Evolutionary conservation across 2,888 invertebrate species (phyloP).

Genomic region (Xylocampa areola): DNA sequence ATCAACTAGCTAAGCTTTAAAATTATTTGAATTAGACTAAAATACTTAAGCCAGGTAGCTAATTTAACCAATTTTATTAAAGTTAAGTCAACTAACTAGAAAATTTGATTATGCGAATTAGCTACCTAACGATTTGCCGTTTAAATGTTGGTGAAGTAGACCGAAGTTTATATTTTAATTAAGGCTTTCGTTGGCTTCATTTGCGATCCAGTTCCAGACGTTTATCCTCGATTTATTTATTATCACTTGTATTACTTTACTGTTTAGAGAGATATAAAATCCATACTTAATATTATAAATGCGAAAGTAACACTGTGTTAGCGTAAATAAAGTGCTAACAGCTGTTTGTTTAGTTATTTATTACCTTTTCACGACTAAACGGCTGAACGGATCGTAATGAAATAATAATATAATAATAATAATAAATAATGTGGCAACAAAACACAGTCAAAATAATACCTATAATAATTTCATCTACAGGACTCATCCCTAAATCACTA

Average conservation of each 20-base stretch:
- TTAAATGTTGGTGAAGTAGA: constrained; percentile 15
- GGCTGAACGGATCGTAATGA: too few species aligned
- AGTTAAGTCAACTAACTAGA: constrained; percentile 10
- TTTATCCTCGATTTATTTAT: constrained; percentile 16
- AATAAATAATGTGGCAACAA: too few species aligned
- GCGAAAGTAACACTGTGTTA: too few species aligned
- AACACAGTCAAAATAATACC: too few species aligned
- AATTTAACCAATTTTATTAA: constrained; percentile 19
- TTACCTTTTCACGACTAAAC: too few species aligned
- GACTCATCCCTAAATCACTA: too few species aligned
- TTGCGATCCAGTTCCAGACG: constrained; percentile 16
- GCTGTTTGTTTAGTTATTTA: too few species aligned
- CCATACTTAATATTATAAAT: too few species aligned
- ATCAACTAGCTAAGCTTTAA: too few species aligned
- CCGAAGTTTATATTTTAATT: constrained; percentile 30
- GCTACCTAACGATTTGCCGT: constrained; percentile 6
- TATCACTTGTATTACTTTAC: constrained; percentile 11
- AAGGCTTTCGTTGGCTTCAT: constrained; percentile 17
- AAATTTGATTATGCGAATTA: constrained; percentile 23
- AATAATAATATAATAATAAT: too few species aligned
- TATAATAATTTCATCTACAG: too few species aligned
- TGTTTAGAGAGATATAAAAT: background rate
- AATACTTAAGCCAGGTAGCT: constrained; percentile 4
- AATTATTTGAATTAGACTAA: constrained; percentile 18
- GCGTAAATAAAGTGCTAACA: too few species aligned